Percentiles rank a stretch among this genome's conserved stretches.
These are phyloP conservation scores for Anoplopoma fimbria DNA, from an alignment of 2,113 vertebrate species.

Conservation along the genomic window DNA sequence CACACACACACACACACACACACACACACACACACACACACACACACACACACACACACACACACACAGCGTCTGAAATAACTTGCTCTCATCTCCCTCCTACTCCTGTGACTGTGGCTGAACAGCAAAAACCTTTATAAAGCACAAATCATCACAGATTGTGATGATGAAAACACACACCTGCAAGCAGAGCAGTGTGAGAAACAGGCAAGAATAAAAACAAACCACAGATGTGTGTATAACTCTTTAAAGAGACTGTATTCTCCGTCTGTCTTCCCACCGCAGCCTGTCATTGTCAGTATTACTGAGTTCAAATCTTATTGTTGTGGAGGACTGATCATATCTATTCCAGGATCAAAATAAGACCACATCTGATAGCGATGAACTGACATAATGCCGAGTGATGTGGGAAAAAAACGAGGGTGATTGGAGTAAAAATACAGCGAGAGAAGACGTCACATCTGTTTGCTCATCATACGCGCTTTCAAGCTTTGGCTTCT, in stretches of 20 bases:
- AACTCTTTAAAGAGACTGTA: background rate
- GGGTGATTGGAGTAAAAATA: conserved; percentile 46
- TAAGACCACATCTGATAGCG: background rate
- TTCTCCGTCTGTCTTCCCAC: background rate
- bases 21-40: no score
- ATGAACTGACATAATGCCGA: background rate
- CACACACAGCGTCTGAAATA: conserved; percentile 62
- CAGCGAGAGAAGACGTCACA: background rate
- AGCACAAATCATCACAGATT: background rate
- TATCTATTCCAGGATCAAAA: conserved; percentile 49
- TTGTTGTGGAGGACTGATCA: background rate
- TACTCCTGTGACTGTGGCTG: no score
- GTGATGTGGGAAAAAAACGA: background rate
- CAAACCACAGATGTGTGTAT: background rate
- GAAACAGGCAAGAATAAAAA: background rate
- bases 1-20: no score
- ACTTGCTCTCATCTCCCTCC: conserved; percentile 56
- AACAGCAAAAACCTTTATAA: no score
- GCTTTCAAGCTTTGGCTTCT: conserved; percentile 26
- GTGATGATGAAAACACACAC: background rate
- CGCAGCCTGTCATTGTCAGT: background rate
- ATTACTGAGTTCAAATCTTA: background rate
- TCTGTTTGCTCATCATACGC: background rate
- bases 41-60: no score
- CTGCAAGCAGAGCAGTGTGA: background rate